phyloP scores from a whole-genome alignment of 1,140 invertebrate species.

The Sarcophaga bullata region DNA sequence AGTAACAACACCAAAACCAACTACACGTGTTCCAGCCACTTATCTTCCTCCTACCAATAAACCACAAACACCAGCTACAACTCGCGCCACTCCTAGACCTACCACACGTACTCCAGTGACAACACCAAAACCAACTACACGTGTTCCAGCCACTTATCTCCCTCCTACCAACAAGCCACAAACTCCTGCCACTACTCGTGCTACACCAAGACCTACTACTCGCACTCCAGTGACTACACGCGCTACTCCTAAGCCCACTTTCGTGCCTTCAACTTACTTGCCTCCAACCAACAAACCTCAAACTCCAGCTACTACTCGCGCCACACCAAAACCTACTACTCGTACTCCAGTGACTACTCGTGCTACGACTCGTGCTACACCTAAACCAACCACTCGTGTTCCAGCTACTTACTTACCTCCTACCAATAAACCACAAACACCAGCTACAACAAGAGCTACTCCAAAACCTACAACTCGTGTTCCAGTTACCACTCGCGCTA shows the following conservation, averaged over 20 bases:
- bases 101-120: slow-evolving; percentile 22
- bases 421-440: slow-evolving; percentile 41
- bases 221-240: slow-evolving; percentile 29
- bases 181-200: slow-evolving; percentile 24
- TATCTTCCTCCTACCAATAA: slow-evolving; percentile 43
- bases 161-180: slow-evolving; percentile 44
- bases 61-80: slow-evolving; percentile 39
- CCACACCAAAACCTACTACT: slow-evolving; percentile 28
- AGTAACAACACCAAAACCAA: slow-evolving; percentile 38
- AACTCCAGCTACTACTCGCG: slow-evolving; percentile 51
- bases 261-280: slow-evolving; percentile 44
- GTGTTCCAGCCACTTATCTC: slow-evolving; percentile 42
- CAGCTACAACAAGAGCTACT: slow-evolving; percentile 43
- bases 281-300: slow-evolving; percentile 54
- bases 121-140: slow-evolving; percentile 27
- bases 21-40: slow-evolving; percentile 24
- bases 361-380: slow-evolving; percentile 47
- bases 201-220: slow-evolving; percentile 25
- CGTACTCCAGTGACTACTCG: slow-evolving; percentile 37
- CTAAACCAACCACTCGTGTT: neutral
- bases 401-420: slow-evolving; percentile 43
- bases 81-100: neutral
- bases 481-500: slow-evolving; percentile 44
- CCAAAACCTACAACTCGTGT: slow-evolving; percentile 45
- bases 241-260: slow-evolving; percentile 43